These are phyloP conservation scores for Chironomus tentans DNA, from an alignment of 2,888 invertebrate genomes.

Conservation along the genomic window DNA sequence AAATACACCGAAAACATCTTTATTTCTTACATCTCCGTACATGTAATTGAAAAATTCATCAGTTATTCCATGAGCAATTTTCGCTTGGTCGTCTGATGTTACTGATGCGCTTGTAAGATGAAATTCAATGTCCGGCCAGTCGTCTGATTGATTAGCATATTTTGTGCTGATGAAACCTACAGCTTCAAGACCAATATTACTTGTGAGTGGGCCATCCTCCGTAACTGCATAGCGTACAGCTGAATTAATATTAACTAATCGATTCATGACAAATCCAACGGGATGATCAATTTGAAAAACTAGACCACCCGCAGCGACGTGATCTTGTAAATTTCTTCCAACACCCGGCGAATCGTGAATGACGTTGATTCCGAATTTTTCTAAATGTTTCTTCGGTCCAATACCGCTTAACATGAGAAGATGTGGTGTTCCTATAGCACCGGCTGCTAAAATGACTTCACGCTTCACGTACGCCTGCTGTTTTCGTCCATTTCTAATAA, in stretches of 20 bases:
- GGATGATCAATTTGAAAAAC: constrained; percentile 73
- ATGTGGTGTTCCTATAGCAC: constrained; percentile 86
- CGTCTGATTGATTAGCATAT: constrained; percentile 75
- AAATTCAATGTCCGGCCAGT: constrained; percentile 88
- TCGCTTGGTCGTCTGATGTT: constrained; percentile 68
- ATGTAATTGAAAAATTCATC: constrained; percentile 74
- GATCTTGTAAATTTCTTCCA: constrained; percentile 80
- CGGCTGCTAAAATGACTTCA: constrained; percentile 79
- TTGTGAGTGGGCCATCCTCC: constrained; percentile 80
- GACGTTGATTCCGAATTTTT: constrained; percentile 58
- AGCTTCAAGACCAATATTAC: constrained; percentile 77
- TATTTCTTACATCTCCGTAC: constrained; percentile 59
- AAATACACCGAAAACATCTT: constrained; percentile 71
- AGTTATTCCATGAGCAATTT: constrained; percentile 69
- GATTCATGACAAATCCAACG: constrained; percentile 67
- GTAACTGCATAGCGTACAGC: constrained; percentile 73
- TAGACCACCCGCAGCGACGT: constrained; percentile 78
- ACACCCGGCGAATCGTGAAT: constrained; percentile 73
- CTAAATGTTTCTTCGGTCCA: constrained; percentile 65
- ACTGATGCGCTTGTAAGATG: constrained; percentile 79
- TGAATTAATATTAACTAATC: constrained; percentile 74
- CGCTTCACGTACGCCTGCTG: constrained; percentile 59
- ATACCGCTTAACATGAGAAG: constrained; percentile 74
- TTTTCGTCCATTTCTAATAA: constrained; percentile 53
- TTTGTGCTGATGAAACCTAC: constrained; percentile 83